Percentiles rank a stretch among this genome's conserved stretches.
These are phyloP conservation scores for Orius laevigatus DNA, from an alignment of 1,140 invertebrate species.

Conservation along the genomic window DNA sequence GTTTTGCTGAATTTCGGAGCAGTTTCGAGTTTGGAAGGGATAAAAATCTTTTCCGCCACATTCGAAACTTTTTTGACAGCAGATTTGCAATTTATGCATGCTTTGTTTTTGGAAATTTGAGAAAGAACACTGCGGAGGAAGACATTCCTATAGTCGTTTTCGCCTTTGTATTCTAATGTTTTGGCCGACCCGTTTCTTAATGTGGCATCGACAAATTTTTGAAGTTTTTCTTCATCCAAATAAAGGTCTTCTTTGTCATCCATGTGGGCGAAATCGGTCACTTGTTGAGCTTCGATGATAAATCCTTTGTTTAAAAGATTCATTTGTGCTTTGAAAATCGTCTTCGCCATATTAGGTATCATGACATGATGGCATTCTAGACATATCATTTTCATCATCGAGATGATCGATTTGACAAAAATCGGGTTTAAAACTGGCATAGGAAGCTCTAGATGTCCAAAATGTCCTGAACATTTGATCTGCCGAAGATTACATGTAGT, in stretches of 20 bases:
- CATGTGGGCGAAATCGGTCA: conserved; percentile 22
- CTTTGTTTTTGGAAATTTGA: conserved; percentile 33
- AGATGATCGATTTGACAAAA: conserved; percentile 57
- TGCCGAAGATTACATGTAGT: conserved; percentile 57
- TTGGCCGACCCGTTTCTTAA: background rate
- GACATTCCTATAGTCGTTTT: conserved; percentile 24
- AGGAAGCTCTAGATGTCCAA: conserved; percentile 88
- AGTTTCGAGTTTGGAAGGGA: conserved; percentile 18
- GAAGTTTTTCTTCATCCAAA: background rate
- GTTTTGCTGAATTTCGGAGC: conserved; percentile 17
- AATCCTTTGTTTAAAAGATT: conserved; percentile 57
- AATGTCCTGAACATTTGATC: conserved; percentile 76
- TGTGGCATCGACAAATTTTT: background rate
- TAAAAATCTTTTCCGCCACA: conserved; percentile 25
- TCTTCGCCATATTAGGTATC: conserved; percentile 40
- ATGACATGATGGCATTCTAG: conserved; percentile 51
- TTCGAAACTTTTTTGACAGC: conserved; percentile 30
- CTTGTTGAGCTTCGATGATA: conserved; percentile 48
- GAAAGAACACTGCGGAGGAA: conserved; percentile 41
- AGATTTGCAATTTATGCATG: conserved; percentile 44
- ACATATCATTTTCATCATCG: conserved; percentile 50
- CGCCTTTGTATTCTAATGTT: conserved; percentile 24
- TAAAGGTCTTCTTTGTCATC: background rate
- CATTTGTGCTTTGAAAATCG: conserved; percentile 54
- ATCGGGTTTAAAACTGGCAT: conserved; percentile 83